Evolutionary conservation across 2,888 invertebrate genomes (phyloP).

Genomic region (Protula sp.): DNA sequence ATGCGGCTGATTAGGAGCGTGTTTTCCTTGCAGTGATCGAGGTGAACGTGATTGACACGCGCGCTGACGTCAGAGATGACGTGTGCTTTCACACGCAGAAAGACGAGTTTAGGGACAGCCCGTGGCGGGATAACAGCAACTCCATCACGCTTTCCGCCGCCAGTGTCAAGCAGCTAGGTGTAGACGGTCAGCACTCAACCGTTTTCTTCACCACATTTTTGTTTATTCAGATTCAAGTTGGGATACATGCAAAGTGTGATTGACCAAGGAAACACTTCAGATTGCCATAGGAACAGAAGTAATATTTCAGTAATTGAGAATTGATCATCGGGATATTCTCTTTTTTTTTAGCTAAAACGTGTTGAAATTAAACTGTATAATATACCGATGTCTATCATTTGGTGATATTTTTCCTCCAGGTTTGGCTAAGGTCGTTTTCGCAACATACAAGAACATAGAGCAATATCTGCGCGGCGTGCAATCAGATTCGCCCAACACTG

Average conservation of each 20-base stretch:
- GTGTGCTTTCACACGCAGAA: constrained; percentile 2
- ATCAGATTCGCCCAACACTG: constrained; percentile 14
- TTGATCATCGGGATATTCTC: no score
- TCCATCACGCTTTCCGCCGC: constrained; percentile 12
- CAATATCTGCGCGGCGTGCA: constrained; percentile 29
- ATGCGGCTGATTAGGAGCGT: no score
- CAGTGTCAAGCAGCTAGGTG: constrained; percentile 8
- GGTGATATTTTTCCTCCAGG: constrained; percentile 22
- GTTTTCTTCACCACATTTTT: no score
- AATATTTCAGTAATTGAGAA: no score
- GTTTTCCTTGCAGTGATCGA: constrained; percentile 7
- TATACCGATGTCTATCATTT: background rate
- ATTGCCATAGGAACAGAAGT: no score
- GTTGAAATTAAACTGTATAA: no score
- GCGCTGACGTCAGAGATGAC: background rate
- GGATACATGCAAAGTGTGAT: no score
- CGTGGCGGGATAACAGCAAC: constrained; percentile 2
- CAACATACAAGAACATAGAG: constrained; percentile 39
- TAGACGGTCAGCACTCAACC: constrained; percentile 11
- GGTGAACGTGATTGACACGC: constrained; percentile 11
- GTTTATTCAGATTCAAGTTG: no score
- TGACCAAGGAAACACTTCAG: no score
- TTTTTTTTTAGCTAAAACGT: no score
- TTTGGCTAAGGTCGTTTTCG: constrained; percentile 38
- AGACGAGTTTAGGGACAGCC: background rate